Percentiles rank a stretch among this genome's conserved stretches.
Evolutionary conservation across 2,888 invertebrate genomes (phyloP).

Genomic region (Caradrina kadenii): DNA sequence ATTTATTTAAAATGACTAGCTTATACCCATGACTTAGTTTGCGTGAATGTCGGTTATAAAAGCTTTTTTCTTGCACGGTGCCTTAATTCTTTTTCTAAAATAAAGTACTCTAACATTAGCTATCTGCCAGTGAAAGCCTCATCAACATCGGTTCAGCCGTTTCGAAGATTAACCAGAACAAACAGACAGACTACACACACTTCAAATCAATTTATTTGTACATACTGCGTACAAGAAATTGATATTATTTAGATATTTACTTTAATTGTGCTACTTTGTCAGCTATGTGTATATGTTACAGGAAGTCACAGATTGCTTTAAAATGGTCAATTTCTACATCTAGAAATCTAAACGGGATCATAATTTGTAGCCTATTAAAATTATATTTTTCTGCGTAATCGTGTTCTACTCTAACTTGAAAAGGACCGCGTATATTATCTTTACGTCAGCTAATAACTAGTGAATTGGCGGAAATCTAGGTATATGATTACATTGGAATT

Average conservation of each 20-base stretch:
- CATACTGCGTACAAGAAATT: constrained; percentile 50
- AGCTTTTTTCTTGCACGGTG: too few species aligned
- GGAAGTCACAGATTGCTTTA: constrained; percentile 40
- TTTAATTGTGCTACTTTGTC: constrained; percentile 25
- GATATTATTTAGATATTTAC: constrained; percentile 53
- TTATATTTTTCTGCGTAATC: constrained; percentile 40
- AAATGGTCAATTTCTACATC: constrained; percentile 20
- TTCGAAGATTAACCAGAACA: too few species aligned
- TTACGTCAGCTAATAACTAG: constrained; percentile 24
- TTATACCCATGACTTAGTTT: too few species aligned
- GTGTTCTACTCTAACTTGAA: constrained; percentile 17
- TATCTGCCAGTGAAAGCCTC: too few species aligned
- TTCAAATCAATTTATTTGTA: background rate
- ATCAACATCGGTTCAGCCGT: too few species aligned
- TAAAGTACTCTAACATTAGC: too few species aligned
- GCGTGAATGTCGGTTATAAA: too few species aligned
- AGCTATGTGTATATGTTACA: constrained; percentile 13
- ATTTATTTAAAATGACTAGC: too few species aligned
- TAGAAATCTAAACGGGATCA: constrained; percentile 32
- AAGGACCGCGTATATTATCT: constrained; percentile 12
- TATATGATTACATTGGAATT: background rate
- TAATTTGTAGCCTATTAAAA: constrained; percentile 46
- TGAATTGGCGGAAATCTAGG: background rate
- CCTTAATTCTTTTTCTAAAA: too few species aligned
- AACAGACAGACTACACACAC: too few species aligned